A percentile compares a stretch with the other conserved stretches of the same genome.
Evolutionary conservation across 2,888 invertebrate genomes (phyloP).

Genomic region (Torymus aiolomorphi): DNA sequence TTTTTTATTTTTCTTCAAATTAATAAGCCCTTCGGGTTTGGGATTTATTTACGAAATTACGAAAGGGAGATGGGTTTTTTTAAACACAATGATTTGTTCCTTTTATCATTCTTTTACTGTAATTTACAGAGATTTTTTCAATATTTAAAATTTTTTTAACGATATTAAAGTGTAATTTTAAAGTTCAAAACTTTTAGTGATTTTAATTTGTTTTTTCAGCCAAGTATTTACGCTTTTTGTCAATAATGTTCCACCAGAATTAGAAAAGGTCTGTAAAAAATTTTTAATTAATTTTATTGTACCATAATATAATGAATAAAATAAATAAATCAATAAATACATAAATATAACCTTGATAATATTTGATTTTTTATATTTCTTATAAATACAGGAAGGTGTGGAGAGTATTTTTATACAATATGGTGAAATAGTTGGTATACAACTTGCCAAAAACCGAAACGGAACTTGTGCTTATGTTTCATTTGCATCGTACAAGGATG

Average conservation of each 20-base stretch:
- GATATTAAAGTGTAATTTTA: no score
- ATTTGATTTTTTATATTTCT: background rate
- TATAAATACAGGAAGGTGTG: conserved; percentile 36
- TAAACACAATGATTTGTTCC: no score
- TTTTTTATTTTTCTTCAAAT: no score
- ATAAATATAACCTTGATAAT: background rate
- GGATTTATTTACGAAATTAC: no score
- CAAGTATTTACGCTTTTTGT: conserved; percentile 60
- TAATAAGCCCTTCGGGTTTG: no score
- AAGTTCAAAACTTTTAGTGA: background rate
- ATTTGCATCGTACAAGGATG: conserved; percentile 65
- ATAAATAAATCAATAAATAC: no score
- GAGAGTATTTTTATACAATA: conserved; percentile 37
- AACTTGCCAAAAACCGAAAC: conserved; percentile 33
- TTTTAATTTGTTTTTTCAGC: conserved; percentile 5
- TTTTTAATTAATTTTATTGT: no score
- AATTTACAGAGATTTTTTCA: no score
- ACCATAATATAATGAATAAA: no score
- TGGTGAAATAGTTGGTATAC: conserved; percentile 28
- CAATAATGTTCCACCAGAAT: conserved; percentile 64
- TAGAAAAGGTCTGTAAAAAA: conserved; percentile 58
- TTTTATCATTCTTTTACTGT: no score
- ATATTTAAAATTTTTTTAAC: no score
- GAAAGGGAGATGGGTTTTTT: no score
- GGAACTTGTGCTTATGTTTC: conserved; percentile 66